Evolutionary conservation across 2,113 vertebrate genomes (phyloP).

Genomic region (Crotalus viridis): DNA sequence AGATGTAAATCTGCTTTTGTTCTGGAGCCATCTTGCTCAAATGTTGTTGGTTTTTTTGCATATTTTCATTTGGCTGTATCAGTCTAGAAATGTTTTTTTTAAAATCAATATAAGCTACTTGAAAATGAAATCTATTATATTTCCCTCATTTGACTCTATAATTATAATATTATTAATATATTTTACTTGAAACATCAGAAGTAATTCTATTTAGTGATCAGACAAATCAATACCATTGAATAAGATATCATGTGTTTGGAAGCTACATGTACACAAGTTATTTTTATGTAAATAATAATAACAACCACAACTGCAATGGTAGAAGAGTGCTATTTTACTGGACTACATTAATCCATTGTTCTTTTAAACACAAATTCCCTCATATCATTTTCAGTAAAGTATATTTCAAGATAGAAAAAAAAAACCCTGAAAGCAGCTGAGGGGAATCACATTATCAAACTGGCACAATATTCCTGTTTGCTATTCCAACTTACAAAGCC

Average conservation of each 20-base stretch:
- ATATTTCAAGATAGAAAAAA: background rate
- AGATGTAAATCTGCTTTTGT: background rate
- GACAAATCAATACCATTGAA: background rate
- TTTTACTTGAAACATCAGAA: background rate
- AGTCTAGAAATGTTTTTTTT: background rate
- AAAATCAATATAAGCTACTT: background rate
- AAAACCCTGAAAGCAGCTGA: background rate
- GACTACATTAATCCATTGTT: background rate
- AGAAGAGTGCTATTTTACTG: background rate
- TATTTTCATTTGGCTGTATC: background rate
- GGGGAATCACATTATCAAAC: background rate
- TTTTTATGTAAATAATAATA: background rate
- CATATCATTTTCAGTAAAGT: background rate
- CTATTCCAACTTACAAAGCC: background rate
- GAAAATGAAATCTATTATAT: background rate
- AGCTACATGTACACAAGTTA: background rate
- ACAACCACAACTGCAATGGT: background rate
- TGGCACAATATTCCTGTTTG: background rate
- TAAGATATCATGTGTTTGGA: background rate
- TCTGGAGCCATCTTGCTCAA: accelerated
- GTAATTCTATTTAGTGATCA: background rate
- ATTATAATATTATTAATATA: background rate
- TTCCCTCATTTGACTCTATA: background rate
- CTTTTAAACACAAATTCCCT: background rate
- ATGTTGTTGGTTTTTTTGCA: background rate